These are phyloP conservation scores for Poeciliopsis occidentalis DNA, from an alignment of 2,113 vertebrate genomes.

Conservation along the genomic window DNA sequence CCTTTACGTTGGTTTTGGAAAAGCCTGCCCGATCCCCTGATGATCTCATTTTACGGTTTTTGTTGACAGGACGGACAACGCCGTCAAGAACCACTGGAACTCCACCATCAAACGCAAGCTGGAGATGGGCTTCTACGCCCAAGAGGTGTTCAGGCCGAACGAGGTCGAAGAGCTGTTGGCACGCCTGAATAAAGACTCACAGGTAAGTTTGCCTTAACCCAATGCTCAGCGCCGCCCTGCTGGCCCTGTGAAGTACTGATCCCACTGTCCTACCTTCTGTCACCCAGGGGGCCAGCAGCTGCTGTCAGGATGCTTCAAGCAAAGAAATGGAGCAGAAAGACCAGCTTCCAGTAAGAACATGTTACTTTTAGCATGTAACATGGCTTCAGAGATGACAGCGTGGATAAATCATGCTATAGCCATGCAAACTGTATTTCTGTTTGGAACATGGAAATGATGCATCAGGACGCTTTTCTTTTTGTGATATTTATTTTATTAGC, in stretches of 20 bases:
- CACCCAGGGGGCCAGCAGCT: slow-evolving; percentile 59
- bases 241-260: too few relatives aligned
- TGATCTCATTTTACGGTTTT: not conserved
- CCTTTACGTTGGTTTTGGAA: not conserved
- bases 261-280: not conserved
- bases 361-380: not conserved
- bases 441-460: too few relatives aligned
- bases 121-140: slow-evolving; percentile 88
- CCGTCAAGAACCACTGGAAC: slow-evolving; percentile 99
- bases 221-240: not conserved
- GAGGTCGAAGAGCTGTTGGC: slow-evolving; percentile 83
- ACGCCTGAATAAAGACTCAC: slow-evolving; percentile 58
- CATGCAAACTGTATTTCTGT: too few relatives aligned
- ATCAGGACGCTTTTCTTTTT: too few relatives aligned
- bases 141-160: slow-evolving; percentile 78
- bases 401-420: not conserved
- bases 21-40: not conserved
- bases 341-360: slow-evolving; percentile 51
- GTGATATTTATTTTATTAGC: too few relatives aligned
- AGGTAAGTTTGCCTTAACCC: slow-evolving; percentile 48
- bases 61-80: slow-evolving; percentile 90
- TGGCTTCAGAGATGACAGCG: not conserved
- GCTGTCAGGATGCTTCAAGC: slow-evolving; percentile 51
- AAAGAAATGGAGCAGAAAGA: slow-evolving; percentile 44
- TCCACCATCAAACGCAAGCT: slow-evolving; percentile 97